These are phyloP conservation scores for Alviniconcha strummeri DNA, from an alignment of 2,888 invertebrate species.

Conservation along the genomic window DNA sequence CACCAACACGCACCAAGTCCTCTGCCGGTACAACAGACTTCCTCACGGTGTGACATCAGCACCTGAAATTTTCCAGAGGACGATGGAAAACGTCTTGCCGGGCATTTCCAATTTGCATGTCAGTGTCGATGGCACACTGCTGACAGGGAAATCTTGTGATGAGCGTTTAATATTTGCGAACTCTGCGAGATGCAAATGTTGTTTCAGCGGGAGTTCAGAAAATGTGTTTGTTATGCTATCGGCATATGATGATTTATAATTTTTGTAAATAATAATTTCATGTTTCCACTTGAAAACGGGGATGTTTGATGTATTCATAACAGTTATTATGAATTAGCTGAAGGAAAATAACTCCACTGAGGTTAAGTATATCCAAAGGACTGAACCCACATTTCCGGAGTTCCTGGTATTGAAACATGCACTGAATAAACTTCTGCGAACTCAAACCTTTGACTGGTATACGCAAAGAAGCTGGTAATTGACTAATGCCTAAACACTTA, in stretches of 20 bases:
- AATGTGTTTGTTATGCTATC: slow-evolving; percentile 29
- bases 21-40: slow-evolving; percentile 43
- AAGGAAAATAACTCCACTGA: too few relatives aligned
- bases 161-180: slow-evolving; percentile 29
- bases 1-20: slow-evolving; percentile 49
- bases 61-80: slow-evolving; percentile 43
- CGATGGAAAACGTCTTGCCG: slow-evolving; percentile 48
- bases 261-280: too few relatives aligned
- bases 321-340: too few relatives aligned
- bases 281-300: too few relatives aligned
- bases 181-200: background rate
- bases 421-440: too few relatives aligned
- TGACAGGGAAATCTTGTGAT: slow-evolving; percentile 23
- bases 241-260: slow-evolving; percentile 31
- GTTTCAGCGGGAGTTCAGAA: slow-evolving; percentile 19
- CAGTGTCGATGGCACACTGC: slow-evolving; percentile 49
- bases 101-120: slow-evolving; percentile 39
- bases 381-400: too few relatives aligned
- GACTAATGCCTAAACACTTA: too few relatives aligned
- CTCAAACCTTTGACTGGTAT: too few relatives aligned
- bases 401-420: too few relatives aligned
- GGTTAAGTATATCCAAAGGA: too few relatives aligned
- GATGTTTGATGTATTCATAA: too few relatives aligned
- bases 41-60: slow-evolving; percentile 45
- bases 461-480: too few relatives aligned